Conservation (phyloP, 2,888 invertebrate species). For the Dolichopus griseipennis region DNA sequence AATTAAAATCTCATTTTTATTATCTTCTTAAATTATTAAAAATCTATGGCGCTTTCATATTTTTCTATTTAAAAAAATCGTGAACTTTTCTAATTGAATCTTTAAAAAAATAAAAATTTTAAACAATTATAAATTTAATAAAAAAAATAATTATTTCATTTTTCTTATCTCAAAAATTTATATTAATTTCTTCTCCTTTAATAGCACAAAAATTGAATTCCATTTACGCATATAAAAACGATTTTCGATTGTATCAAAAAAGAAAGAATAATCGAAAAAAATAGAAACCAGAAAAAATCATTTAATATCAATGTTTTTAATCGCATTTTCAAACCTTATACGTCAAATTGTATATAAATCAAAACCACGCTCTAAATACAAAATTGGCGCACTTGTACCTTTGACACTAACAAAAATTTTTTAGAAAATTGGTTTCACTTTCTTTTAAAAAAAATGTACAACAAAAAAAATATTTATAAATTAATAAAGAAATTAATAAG, state of each 20-base stretch:
- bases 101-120: neutral
- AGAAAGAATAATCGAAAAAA: neutral
- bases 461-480: neutral
- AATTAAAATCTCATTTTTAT: neutral
- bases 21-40: neutral
- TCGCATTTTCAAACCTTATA: neutral
- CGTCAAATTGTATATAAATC: neutral
- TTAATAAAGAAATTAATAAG: neutral
- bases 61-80: neutral
- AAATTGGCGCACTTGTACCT: conserved; percentile 1
- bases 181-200: neutral
- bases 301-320: neutral
- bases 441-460: neutral
- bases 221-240: neutral
- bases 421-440: neutral
- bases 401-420: neutral
- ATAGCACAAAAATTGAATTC: neutral
- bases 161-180: neutral
- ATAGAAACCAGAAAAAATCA: neutral
- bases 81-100: neutral
- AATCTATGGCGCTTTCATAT: conserved; percentile 1
- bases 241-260: neutral
- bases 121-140: neutral
- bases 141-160: neutral
- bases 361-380: neutral